Evolutionary conservation across 2,888 invertebrate species (phyloP).

Genomic region (Zeuzera pyrina): DNA sequence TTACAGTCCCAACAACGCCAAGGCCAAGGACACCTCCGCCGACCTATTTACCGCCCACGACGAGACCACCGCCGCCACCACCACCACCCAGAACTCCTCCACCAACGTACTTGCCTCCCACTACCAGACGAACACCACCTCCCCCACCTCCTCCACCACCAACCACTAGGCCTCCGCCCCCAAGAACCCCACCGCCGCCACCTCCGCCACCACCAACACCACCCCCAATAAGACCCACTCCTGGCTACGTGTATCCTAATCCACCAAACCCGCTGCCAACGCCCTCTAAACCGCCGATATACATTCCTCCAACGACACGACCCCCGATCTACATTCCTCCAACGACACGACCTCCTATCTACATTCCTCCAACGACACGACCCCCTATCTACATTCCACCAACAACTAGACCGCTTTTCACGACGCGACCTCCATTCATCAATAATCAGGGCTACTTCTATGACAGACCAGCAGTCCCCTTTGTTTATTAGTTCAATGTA

Average conservation of each 20-base stretch:
- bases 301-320: constrained; percentile 10
- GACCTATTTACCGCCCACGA: background rate
- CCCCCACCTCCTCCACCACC: constrained; percentile 19
- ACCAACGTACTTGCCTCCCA: no score
- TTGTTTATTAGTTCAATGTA: constrained; percentile 43
- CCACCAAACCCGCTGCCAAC: constrained; percentile 24
- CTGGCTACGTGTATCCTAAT: constrained; percentile 37
- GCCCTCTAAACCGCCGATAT: constrained; percentile 14
- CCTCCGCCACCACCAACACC: constrained; percentile 24
- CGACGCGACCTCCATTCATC: constrained; percentile 48
- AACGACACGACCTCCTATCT: constrained; percentile 25
- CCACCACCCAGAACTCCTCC: constrained; percentile 8
- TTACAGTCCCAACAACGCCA: constrained; percentile 15
- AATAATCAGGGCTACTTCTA: constrained; percentile 58
- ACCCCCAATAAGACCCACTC: constrained; percentile 27
- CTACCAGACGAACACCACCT: no score
- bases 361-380: constrained; percentile 17
- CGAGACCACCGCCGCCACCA: constrained; percentile 11
- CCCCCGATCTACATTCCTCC: constrained; percentile 24
- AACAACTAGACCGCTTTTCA: constrained; percentile 48
- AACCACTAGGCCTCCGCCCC: constrained; percentile 18
- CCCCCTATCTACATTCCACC: constrained; percentile 9
- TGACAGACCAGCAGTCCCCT: constrained; percentile 56
- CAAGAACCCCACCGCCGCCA: constrained; percentile 11
- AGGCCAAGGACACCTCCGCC: constrained; percentile 3